These are phyloP conservation scores for Otolemur crassicaudatus DNA, from an alignment of 2,797 vertebrate species.

Conservation along the genomic window DNA sequence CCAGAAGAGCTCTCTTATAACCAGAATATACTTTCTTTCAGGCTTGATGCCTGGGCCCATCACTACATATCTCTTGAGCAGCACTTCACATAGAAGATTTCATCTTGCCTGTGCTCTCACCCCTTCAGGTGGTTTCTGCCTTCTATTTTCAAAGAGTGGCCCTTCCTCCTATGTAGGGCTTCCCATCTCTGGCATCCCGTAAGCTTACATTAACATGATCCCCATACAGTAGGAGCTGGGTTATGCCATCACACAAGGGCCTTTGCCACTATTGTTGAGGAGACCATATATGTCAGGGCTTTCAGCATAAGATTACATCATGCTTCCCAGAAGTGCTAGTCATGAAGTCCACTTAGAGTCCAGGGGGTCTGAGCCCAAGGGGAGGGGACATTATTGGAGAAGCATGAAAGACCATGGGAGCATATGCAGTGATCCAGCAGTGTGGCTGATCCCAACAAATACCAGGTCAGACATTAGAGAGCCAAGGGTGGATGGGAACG, in stretches of 20 bases:
- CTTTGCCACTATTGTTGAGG: slow-evolving; percentile 63
- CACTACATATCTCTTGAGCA: background rate
- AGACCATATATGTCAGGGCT: slow-evolving; percentile 56
- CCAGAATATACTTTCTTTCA: background rate
- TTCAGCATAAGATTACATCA: slow-evolving; percentile 58
- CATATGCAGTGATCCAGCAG: slow-evolving; percentile 53
- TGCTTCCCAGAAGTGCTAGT: slow-evolving; percentile 25
- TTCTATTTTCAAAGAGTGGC: background rate
- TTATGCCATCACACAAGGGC: slow-evolving; percentile 71
- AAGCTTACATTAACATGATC: slow-evolving; percentile 2
- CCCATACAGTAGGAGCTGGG: background rate
- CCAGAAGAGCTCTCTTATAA: background rate
- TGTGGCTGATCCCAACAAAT: slow-evolving; percentile 58
- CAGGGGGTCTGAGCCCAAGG: slow-evolving; percentile 29
- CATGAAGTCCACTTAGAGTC: slow-evolving; percentile 59
- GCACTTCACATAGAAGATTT: background rate
- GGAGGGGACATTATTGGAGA: slow-evolving; percentile 53
- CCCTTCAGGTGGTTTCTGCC: background rate
- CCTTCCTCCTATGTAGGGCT: background rate
- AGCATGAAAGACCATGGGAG: slow-evolving; percentile 60
- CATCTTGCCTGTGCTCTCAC: background rate
- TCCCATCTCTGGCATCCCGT: background rate
- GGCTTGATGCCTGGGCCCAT: background rate
- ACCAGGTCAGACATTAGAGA: slow-evolving; percentile 71
- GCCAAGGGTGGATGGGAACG: slow-evolving; percentile 44